Evolutionary conservation across 2,113 vertebrate genomes (phyloP).

Genomic region (Chinchilla lanigera): DNA sequence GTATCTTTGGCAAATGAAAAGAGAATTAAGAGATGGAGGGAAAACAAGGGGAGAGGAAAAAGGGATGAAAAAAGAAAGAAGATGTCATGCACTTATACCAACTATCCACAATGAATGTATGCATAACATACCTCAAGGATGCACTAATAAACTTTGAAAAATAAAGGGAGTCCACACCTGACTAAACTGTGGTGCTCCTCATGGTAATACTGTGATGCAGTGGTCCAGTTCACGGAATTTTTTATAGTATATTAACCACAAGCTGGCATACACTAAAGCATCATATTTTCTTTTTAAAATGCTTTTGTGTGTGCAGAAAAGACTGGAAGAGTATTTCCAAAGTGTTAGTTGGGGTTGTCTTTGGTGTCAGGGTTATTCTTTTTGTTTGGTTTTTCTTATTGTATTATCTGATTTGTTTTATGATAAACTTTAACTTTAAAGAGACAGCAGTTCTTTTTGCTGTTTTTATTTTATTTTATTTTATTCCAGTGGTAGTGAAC

Average conservation of each 20-base stretch:
- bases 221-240: neutral
- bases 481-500: neutral
- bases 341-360: neutral
- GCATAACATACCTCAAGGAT: neutral
- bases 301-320: neutral
- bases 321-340: neutral
- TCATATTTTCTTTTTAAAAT: neutral
- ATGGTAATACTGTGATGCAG: neutral
- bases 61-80: neutral
- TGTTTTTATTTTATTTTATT: neutral
- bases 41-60: neutral
- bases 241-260: neutral
- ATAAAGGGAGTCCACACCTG: neutral
- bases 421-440: neutral
- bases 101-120: neutral
- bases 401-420: neutral
- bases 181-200: neutral
- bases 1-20: neutral
- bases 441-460: neutral
- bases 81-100: neutral
- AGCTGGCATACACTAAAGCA: neutral
- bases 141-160: neutral
- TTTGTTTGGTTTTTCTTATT: slow-evolving; percentile 12
- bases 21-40: neutral
- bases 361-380: neutral